phyloP scores from a whole-genome alignment of 2,113 vertebrate genomes.

The Rhipidura dahli region DNA sequence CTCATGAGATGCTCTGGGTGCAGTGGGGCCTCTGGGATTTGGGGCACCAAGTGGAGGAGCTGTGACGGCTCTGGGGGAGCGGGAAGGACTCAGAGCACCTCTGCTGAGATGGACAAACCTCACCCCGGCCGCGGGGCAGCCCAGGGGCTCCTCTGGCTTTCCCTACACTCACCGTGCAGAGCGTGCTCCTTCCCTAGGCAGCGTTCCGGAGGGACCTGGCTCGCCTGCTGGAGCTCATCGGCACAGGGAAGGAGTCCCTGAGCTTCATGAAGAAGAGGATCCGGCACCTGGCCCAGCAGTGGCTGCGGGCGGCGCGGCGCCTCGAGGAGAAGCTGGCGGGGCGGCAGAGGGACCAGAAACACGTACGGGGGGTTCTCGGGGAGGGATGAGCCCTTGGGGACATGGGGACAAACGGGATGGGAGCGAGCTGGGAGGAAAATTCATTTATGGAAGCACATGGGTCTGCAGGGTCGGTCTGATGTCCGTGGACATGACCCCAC shows the following conservation, averaged over 20 bases:
- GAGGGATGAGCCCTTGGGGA: not conserved
- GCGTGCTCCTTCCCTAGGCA: constrained; percentile 69
- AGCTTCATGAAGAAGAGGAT: constrained; percentile 97
- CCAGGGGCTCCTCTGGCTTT: not conserved
- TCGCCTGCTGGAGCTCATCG: constrained; percentile 88
- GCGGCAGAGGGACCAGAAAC: constrained; percentile 81
- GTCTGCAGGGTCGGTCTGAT: not conserved
- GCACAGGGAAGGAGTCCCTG: constrained; percentile 91
- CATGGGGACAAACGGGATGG: accelerated
- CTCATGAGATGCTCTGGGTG: not conserved
- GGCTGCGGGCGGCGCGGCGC: constrained; percentile 82
- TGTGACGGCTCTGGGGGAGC: not conserved
- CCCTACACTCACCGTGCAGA: not conserved
- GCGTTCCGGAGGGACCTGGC: constrained; percentile 83
- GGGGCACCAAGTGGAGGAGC: not conserved
- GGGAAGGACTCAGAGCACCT: not conserved
- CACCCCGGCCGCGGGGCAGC: accelerated
- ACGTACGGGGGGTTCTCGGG: not conserved
- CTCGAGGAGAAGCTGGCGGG: constrained; percentile 79
- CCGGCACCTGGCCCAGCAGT: constrained; percentile 84
- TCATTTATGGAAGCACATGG: accelerated
- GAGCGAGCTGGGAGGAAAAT: not conserved
- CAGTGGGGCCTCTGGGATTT: not conserved
- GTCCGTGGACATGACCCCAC: accelerated
- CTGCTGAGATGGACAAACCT: not conserved